phyloP scores from a whole-genome alignment of 2,888 invertebrate species.

The Colletes collaris region DNA sequence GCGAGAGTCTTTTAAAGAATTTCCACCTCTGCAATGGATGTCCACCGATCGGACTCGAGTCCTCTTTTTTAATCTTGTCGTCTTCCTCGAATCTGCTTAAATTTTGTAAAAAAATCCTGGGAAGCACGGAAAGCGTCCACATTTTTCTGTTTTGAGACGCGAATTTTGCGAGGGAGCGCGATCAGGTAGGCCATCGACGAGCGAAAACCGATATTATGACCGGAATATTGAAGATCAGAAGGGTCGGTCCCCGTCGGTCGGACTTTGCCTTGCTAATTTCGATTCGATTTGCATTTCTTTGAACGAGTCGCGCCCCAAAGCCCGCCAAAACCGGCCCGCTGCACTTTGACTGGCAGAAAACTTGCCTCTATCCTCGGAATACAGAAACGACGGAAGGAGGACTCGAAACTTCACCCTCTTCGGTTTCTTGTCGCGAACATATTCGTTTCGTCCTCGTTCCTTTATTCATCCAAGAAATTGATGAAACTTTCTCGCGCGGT shows the following conservation, averaged over 20 bases:
- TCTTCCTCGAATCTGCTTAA: too few relatives aligned
- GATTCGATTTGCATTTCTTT: slow-evolving; percentile 61
- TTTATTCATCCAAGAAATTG: neutral
- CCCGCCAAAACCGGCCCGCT: slow-evolving; percentile 50
- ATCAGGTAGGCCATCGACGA: slow-evolving; percentile 21
- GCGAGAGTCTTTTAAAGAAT: too few relatives aligned
- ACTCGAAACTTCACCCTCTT: slow-evolving; percentile 3
- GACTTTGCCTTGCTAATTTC: slow-evolving; percentile 66
- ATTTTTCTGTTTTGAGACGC: slow-evolving; percentile 19
- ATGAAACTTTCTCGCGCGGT: neutral
- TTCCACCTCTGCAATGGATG: too few relatives aligned
- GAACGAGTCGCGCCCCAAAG: slow-evolving; percentile 43
- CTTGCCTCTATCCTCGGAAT: slow-evolving; percentile 35
- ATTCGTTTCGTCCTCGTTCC: slow-evolving; percentile 7
- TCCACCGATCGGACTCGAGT: too few relatives aligned
- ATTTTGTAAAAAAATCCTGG: too few relatives aligned
- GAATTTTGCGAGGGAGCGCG: slow-evolving; percentile 33
- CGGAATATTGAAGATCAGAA: slow-evolving; percentile 62
- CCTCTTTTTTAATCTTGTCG: too few relatives aligned
- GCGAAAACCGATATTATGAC: slow-evolving; percentile 35
- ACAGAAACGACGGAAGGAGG: slow-evolving; percentile 23
- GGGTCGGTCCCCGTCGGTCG: slow-evolving; percentile 25
- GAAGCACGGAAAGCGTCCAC: slow-evolving; percentile 11
- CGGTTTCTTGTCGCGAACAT: neutral
- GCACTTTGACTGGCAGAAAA: slow-evolving; percentile 50